Evolutionary conservation across 2,888 invertebrate genomes (phyloP).

Genomic region (Allophyes oxyacanthae): DNA sequence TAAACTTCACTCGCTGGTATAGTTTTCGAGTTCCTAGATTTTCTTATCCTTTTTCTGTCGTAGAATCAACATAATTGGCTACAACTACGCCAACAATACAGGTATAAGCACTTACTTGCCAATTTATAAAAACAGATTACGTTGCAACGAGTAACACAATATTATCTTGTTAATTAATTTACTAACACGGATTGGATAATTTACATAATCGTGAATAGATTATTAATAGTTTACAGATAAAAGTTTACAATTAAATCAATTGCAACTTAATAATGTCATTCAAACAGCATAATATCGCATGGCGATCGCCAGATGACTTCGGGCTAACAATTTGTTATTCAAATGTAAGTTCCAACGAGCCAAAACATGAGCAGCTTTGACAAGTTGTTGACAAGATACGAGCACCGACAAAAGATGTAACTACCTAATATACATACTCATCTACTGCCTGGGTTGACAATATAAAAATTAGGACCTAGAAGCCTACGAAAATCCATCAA

Average conservation of each 20-base stretch:
- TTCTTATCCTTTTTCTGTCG: slow-evolving; percentile 63
- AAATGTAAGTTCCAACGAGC: slow-evolving; percentile 61
- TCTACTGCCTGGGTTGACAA: slow-evolving; percentile 33
- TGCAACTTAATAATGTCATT: slow-evolving; percentile 59
- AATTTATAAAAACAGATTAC: slow-evolving; percentile 34
- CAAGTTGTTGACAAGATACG: slow-evolving; percentile 64
- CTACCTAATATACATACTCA: slow-evolving; percentile 44
- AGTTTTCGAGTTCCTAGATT: slow-evolving; percentile 66
- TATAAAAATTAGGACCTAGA: slow-evolving; percentile 31
- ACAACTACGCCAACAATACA: slow-evolving; percentile 12
- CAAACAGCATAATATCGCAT: slow-evolving; percentile 50
- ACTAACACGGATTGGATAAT: slow-evolving; percentile 47
- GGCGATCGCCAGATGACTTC: slow-evolving; percentile 56
- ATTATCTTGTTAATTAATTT: slow-evolving; percentile 56
- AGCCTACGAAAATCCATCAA: slow-evolving; percentile 40
- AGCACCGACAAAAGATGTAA: slow-evolving; percentile 60
- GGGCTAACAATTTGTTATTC: slow-evolving; percentile 69
- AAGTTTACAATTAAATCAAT: slow-evolving; percentile 47
- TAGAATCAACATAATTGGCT: slow-evolving; percentile 47
- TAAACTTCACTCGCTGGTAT: slow-evolving; percentile 58
- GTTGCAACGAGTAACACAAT: slow-evolving; percentile 34
- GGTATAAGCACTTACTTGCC: slow-evolving; percentile 4
- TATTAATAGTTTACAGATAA: slow-evolving; percentile 47
- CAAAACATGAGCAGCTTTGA: slow-evolving; percentile 65
- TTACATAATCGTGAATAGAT: slow-evolving; percentile 53